A percentile compares a stretch with the other conserved stretches of the same genome.
phyloP scores from a whole-genome alignment of 2,888 invertebrate species.

The Dynastes tityus region DNA sequence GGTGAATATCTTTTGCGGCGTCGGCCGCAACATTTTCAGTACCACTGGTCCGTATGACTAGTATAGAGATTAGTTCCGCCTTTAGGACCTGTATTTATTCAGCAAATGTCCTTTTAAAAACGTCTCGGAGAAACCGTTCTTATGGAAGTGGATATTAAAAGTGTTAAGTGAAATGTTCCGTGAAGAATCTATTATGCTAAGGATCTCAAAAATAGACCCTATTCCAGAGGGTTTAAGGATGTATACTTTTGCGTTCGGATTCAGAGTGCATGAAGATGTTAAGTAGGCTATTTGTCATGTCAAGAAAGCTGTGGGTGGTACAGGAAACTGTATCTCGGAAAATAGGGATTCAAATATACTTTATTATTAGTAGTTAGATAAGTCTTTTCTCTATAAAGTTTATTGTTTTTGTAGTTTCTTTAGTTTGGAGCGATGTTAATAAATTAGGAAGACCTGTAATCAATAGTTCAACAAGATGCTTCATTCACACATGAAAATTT shows the following conservation, averaged over 20 bases:
- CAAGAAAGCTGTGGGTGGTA: conserved; percentile 67
- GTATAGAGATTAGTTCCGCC: conserved; percentile 46
- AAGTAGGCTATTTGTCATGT: conserved; percentile 68
- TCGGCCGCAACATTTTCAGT: conserved; percentile 24
- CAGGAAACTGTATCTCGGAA: conserved; percentile 61
- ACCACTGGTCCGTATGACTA: conserved; percentile 26
- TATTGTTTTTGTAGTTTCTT: conserved; percentile 5
- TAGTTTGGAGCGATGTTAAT: too few species aligned
- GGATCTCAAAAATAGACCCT: conserved; percentile 33
- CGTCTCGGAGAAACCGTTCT: conserved; percentile 45
- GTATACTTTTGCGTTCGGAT: conserved; percentile 43
- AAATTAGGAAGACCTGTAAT: too few species aligned
- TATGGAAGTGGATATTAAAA: conserved; percentile 54
- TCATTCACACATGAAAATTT: too few species aligned
- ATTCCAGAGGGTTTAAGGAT: conserved; percentile 21
- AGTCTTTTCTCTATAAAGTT: not conserved
- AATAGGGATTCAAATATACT: not conserved
- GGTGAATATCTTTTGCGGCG: not conserved
- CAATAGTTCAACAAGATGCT: too few species aligned
- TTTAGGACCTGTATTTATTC: conserved; percentile 43
- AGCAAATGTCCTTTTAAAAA: conserved; percentile 43
- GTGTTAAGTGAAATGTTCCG: conserved; percentile 59
- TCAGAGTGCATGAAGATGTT: conserved; percentile 61
- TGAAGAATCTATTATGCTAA: conserved; percentile 58
- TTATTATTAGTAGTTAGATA: not conserved